Percentiles rank a stretch among this genome's conserved stretches.
phyloP scores from a whole-genome alignment of 1,140 invertebrate species.

The Bombus sibiricus region DNA sequence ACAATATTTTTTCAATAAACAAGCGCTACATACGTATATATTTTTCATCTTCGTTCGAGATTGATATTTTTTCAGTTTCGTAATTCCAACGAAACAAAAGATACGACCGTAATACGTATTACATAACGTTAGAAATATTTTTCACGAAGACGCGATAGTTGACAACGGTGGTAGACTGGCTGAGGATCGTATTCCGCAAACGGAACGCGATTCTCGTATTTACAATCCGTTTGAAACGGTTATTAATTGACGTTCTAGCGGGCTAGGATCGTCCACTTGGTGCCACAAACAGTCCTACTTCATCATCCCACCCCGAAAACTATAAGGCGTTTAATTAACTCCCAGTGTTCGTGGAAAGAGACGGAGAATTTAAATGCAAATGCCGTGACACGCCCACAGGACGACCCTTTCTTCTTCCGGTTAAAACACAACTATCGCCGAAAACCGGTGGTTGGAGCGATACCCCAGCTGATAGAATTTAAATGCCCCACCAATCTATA shows the following conservation, averaged over 20 bases:
- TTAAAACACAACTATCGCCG: slow-evolving; percentile 51
- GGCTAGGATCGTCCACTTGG: slow-evolving; percentile 71
- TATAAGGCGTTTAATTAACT: slow-evolving; percentile 80
- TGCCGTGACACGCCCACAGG: slow-evolving; percentile 62
- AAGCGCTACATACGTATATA: background rate
- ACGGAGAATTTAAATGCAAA: slow-evolving; percentile 73
- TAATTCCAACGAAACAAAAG: background rate
- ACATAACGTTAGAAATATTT: background rate
- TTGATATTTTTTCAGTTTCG: background rate
- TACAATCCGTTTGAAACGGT: slow-evolving; percentile 58
- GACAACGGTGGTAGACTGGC: background rate
- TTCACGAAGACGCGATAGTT: background rate
- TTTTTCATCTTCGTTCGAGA: background rate
- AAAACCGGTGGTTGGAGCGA: slow-evolving; percentile 19
- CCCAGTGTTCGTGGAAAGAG: slow-evolving; percentile 55
- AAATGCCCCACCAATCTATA: slow-evolving; percentile 26
- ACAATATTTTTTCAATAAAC: slow-evolving; percentile 18
- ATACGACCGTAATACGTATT: too few relatives aligned
- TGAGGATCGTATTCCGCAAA: background rate
- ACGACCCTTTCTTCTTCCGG: slow-evolving; percentile 62
- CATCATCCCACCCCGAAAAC: slow-evolving; percentile 72
- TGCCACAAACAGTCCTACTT: slow-evolving; percentile 69
- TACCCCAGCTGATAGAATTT: slow-evolving; percentile 25
- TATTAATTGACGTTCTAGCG: slow-evolving; percentile 70
- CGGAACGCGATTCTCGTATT: slow-evolving; percentile 7